Percentiles rank a stretch among this genome's conserved stretches.
phyloP scores from a whole-genome alignment of 2,797 vertebrate species.

The Ficedula albicollis region DNA sequence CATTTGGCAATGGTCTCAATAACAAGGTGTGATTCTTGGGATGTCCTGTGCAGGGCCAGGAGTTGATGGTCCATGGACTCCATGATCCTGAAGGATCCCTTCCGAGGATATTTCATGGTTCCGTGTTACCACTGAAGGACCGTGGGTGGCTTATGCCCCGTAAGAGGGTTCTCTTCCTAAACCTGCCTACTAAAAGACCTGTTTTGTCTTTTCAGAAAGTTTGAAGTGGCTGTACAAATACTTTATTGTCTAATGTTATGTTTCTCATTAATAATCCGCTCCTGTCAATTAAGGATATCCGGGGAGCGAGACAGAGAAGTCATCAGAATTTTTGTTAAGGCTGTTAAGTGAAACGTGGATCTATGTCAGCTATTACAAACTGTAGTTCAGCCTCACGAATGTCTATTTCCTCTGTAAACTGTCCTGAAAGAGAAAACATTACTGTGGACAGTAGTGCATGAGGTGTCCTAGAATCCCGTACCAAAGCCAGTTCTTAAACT shows the following conservation, averaged over 20 bases:
- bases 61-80: background rate
- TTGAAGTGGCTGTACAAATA: background rate
- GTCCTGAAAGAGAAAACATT: background rate
- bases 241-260: background rate
- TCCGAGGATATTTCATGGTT: background rate
- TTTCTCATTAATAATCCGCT: background rate
- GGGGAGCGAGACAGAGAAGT: background rate
- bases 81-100: background rate
- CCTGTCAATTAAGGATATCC: background rate
- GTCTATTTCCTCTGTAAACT: background rate
- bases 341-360: background rate
- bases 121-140: background rate
- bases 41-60: background rate
- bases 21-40: background rate
- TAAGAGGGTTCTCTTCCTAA: accelerated
- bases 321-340: background rate
- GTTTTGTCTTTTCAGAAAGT: background rate
- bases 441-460: background rate
- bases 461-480: background rate
- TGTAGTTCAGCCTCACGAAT: background rate
- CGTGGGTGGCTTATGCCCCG: accelerated
- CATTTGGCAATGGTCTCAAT: background rate
- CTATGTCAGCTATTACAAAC: background rate
- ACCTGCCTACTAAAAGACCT: no score
- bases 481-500: background rate